phyloP scores from a whole-genome alignment of 2,888 invertebrate genomes.

The Temnothorax rugatulus region DNA sequence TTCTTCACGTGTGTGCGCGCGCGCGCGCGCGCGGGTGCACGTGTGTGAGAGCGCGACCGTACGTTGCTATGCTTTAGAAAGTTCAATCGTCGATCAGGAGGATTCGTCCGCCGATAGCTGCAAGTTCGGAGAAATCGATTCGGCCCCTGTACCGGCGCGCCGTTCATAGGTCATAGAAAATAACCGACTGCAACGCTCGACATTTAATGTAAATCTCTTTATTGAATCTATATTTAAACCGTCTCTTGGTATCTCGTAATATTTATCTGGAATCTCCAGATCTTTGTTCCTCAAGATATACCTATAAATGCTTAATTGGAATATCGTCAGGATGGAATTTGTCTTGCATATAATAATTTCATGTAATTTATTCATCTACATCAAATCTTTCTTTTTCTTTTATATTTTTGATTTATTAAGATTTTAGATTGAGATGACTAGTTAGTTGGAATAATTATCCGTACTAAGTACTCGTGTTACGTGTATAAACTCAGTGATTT shows the following conservation, averaged over 20 bases:
- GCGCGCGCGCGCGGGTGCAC: neutral
- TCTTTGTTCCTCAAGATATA: neutral
- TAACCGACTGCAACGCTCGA: conserved; percentile 15
- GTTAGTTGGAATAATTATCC: neutral
- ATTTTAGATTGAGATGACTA: neutral
- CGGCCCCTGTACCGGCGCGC: conserved; percentile 21
- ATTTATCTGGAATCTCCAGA: neutral
- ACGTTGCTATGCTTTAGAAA: conserved; percentile 53
- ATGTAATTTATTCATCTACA: neutral
- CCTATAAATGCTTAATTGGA: neutral
- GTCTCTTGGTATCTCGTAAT: neutral
- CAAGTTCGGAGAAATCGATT: conserved; percentile 53
- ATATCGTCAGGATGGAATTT: neutral
- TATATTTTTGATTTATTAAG: neutral
- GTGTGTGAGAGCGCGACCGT: neutral
- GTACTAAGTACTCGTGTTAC: neutral
- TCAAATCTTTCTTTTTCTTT: neutral
- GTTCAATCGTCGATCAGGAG: conserved; percentile 48
- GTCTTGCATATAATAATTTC: neutral
- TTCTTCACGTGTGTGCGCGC: conserved; percentile 29
- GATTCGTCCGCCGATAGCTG: conserved; percentile 43
- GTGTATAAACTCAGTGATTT: conserved; percentile 1
- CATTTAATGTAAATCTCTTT: conserved; percentile 43
- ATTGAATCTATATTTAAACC: neutral
- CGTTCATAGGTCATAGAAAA: conserved; percentile 33